Evolutionary conservation across 2,113 vertebrate genomes (phyloP).

Genomic region (Rallus limicola): DNA sequence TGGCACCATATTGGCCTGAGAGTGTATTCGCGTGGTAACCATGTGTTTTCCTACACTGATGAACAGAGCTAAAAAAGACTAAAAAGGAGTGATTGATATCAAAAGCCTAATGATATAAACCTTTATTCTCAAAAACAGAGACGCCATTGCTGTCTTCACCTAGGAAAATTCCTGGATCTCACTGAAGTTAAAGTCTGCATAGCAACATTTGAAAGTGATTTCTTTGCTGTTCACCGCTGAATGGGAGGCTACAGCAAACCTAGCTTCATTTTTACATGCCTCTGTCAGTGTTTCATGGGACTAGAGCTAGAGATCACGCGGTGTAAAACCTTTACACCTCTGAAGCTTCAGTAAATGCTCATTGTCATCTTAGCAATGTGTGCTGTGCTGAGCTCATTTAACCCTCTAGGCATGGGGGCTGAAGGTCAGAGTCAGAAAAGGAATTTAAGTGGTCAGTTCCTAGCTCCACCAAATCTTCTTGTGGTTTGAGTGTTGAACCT

Average conservation of each 20-base stretch:
- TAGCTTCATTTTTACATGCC: background rate
- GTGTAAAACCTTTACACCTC: background rate
- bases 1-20: background rate
- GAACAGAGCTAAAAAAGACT: background rate
- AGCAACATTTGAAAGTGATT: background rate
- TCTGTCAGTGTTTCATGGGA: background rate
- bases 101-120: background rate
- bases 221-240: background rate
- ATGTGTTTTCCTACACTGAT: background rate
- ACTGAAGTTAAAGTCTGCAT: background rate
- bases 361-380: background rate
- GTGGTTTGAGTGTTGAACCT: background rate
- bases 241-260: background rate
- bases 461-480: background rate
- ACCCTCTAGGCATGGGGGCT: background rate
- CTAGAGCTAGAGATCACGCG: background rate
- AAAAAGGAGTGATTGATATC: background rate
- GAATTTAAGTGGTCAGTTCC: background rate
- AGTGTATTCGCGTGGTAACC: background rate
- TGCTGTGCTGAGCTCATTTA: background rate
- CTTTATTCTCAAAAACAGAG: background rate
- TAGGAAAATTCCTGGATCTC: background rate
- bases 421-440: background rate
- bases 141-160: background rate
- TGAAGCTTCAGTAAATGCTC: background rate